These are phyloP conservation scores for Gambusia holbrooki DNA, from an alignment of 2,113 vertebrate species.

Conservation along the genomic window DNA sequence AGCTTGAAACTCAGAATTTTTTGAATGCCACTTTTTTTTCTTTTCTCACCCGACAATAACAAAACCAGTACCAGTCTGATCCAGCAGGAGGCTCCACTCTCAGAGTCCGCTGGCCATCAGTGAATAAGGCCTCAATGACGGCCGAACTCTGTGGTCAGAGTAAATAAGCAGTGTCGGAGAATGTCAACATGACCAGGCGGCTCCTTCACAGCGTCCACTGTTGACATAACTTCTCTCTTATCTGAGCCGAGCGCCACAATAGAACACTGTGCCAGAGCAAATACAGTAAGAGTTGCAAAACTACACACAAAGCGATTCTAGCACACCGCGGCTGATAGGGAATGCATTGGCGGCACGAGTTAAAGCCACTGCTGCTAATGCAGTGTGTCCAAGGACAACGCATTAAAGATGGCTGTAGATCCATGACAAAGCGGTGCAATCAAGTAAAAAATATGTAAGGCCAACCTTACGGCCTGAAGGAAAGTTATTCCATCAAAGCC, in stretches of 20 bases:
- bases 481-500: constrained; percentile 13
- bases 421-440: not conserved
- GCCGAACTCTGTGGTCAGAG: constrained; percentile 69
- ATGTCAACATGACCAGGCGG: constrained; percentile 72
- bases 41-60: constrained; percentile 17
- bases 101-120: constrained; percentile 53
- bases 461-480: constrained; percentile 27
- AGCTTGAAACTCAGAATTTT: constrained; percentile 19
- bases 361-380: constrained; percentile 6
- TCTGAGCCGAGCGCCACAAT: constrained; percentile 66
- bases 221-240: constrained; percentile 79
- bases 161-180: constrained; percentile 73
- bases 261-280: constrained; percentile 71
- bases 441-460: constrained; percentile 7
- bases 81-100: constrained; percentile 64
- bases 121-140: constrained; percentile 51
- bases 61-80: constrained; percentile 23
- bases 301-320: constrained; percentile 35
- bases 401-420: constrained; percentile 6
- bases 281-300: constrained; percentile 68
- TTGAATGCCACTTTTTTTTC: constrained; percentile 7
- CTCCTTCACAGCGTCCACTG: constrained; percentile 71
- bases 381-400: constrained; percentile 8
- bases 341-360: constrained; percentile 36
- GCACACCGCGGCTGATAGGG: constrained; percentile 37